Base-by-base conservation (phyloP, 2,797 vertebrate species). In the Sebastes minor region DNA sequence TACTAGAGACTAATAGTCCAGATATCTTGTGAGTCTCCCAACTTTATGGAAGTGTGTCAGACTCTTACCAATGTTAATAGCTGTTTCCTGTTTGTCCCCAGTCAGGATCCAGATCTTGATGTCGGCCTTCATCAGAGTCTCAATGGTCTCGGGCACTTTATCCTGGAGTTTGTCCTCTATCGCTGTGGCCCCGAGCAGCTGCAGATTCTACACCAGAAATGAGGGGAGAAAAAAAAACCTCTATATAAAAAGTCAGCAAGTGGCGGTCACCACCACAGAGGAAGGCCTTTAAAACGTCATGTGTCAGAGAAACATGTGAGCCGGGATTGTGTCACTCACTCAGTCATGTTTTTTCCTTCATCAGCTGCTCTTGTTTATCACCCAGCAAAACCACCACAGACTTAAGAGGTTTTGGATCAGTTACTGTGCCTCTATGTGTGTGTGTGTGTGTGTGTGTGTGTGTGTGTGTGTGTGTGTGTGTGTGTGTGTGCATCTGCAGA, bases 101-200 rank as follows among this genome's bases (percentile, higher is more conserved):
- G 99, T 99, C 86, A 99, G 96, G 89, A 99, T 98, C 98, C 98
- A 99, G 94, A 99, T 98, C 94, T 98, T 99, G 89, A 99, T 99
- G 91, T 99, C 98, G 3, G 98, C 99, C 93, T 99, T 99, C 96
- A 99, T 97, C 35, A 99, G 96, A 0, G 97, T 99, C 94, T 99
- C 98, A 66, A 99, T 99, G 75, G 99, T 99, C 94, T 99, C 98
- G 14, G 99, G 98, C 61, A 99, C 99, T 87, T 97, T 97, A 84
- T 99, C 98, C 94, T 99, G 99, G 53, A 99, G 96, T 87, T 97
- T 98, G 91, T 99, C 99, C 88, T 99, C 99, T 62, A 99, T 99
- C 23, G 98, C 99, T 38, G 98, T 99, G 91, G 99, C 99, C 71
- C 99, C 99, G 16, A 99, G 95, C 49, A 99, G 95, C 87, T 99